Conservation (phyloP, 2,113 vertebrate genomes). For the Abramis brama region DNA sequence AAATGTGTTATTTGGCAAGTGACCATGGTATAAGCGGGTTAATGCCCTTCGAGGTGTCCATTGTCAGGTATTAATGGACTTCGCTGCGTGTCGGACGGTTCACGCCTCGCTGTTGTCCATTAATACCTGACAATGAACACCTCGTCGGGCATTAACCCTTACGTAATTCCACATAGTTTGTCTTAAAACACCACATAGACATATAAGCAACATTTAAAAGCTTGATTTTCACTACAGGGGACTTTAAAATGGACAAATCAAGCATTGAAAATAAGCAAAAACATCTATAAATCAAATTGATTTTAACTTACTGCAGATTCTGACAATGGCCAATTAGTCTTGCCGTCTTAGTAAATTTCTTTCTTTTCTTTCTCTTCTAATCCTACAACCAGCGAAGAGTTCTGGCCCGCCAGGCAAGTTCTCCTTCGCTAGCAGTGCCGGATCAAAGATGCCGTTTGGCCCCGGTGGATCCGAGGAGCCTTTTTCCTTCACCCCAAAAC, state of each 20-base stretch:
- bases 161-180: no score
- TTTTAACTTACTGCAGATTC: not conserved
- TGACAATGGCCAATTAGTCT: not conserved
- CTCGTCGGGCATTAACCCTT: no score
- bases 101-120: no score
- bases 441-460: slow-evolving; percentile 74
- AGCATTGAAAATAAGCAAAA: not conserved
- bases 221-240: no score
- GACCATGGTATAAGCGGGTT: no score
- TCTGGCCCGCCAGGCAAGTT: slow-evolving; percentile 67
- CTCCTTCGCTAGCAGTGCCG: slow-evolving; percentile 66
- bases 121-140: no score
- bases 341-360: not conserved
- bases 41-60: no score
- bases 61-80: no score
- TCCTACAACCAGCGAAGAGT: slow-evolving; percentile 73
- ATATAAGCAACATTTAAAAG: no score
- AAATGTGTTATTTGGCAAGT: no score
- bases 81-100: no score
- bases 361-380: not conserved
- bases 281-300: not conserved
- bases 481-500: slow-evolving; percentile 71
- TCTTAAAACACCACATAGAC: no score
- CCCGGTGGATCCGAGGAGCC: slow-evolving; percentile 65
- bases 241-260: not conserved